A percentile compares a stretch with the other conserved stretches of the same genome.
phyloP scores from a whole-genome alignment of 2,797 vertebrate genomes.

The Pangasius macronema region DNA sequence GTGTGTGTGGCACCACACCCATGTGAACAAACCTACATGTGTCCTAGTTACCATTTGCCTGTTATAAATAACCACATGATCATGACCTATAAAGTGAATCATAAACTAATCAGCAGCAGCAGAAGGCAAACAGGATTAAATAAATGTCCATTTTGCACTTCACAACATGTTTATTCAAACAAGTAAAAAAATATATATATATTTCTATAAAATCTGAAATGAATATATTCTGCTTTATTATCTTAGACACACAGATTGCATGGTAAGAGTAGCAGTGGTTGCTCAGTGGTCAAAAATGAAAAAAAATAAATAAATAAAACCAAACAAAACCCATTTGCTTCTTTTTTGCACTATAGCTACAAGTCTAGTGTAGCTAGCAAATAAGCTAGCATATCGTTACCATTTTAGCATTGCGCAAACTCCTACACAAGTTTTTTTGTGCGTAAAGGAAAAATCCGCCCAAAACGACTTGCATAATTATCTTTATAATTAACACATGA shows the following conservation, averaged over 20 bases:
- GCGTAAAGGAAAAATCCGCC: not conserved
- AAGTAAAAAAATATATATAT: not conserved
- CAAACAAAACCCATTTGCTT: not conserved
- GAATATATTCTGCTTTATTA: not conserved
- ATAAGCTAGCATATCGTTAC: not conserved
- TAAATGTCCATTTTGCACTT: not conserved
- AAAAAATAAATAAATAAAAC: no score
- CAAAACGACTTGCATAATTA: not conserved
- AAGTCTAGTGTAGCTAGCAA: not conserved
- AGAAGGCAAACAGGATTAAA: conserved; percentile 10
- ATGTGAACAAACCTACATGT: conserved; percentile 36
- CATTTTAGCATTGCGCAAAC: not conserved
- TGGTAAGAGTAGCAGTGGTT: not conserved
- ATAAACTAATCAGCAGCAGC: conserved; percentile 12
- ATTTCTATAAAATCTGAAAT: not conserved
- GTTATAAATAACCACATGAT: conserved; percentile 31
- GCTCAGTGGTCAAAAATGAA: not conserved
- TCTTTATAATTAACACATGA: not conserved
- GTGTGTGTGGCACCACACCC: conserved; percentile 19
- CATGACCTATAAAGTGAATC: conserved; percentile 28
- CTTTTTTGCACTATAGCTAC: not conserved
- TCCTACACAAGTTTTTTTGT: not conserved
- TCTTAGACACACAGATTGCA: not conserved
- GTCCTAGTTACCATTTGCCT: conserved; percentile 33
- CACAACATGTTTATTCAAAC: not conserved